Conservation (phyloP, 64 coral and sea anemone species). For the Astreopora myriophthalma region DNA sequence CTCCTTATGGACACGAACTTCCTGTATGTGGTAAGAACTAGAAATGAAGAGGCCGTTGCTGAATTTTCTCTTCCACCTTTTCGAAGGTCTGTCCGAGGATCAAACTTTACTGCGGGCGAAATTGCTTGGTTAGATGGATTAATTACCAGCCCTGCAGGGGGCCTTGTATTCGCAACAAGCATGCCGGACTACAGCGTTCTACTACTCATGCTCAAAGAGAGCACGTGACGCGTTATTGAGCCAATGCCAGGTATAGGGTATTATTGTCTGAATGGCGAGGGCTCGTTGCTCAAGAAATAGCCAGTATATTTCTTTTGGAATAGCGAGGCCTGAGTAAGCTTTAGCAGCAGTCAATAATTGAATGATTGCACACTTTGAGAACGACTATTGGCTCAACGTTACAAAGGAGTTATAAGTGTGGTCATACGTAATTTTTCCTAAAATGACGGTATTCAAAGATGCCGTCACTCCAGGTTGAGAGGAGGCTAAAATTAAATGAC, state of each 20-base stretch:
- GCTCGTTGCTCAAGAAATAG: no score
- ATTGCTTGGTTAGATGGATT: constrained; percentile 63
- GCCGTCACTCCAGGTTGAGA: no score
- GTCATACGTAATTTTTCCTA: no score
- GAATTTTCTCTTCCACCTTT: constrained; percentile 57
- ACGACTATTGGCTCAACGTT: no score
- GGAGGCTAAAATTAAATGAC: no score
- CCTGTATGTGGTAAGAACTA: constrained; percentile 78
- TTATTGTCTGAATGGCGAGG: no score
- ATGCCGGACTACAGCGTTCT: constrained; percentile 92
- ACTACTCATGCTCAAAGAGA: constrained; percentile 69
- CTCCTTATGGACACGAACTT: constrained; percentile 79
- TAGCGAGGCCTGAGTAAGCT: no score
- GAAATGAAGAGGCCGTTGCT: constrained; percentile 65
- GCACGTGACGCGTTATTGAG: constrained; percentile 46
- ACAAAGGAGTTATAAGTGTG: no score
- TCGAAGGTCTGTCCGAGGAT: constrained; percentile 68
- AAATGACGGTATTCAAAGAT: no score
- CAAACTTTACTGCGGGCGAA: constrained; percentile 78
- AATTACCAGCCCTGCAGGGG: background rate
- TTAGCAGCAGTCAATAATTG: no score
- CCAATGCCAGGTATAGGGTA: background rate
- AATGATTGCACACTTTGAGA: no score
- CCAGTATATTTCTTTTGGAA: no score
- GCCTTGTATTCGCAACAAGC: constrained; percentile 79